A percentile compares a stretch with the other conserved stretches of the same genome.
Conservation (phyloP, 1,140 invertebrate genomes). For the Sycobia sp. region DNA sequence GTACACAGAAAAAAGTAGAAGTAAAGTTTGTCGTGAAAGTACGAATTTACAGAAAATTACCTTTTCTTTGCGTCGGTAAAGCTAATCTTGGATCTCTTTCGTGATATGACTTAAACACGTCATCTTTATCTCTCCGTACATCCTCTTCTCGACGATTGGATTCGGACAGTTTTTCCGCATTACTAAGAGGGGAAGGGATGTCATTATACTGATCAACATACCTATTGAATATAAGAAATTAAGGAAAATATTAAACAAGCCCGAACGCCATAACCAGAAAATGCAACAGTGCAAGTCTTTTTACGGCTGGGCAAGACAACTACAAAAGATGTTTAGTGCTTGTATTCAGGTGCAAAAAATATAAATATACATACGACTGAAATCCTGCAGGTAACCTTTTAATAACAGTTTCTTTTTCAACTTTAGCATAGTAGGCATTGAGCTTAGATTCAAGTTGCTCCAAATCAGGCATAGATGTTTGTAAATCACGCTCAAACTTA, state of each 20-base stretch:
- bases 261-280: constrained; percentile 4
- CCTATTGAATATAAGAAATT: constrained; percentile 55
- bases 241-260: constrained; percentile 3
- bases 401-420: constrained; percentile 71
- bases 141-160: constrained; percentile 56
- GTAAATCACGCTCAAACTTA: constrained; percentile 67
- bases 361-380: constrained; percentile 17
- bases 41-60: constrained; percentile 35
- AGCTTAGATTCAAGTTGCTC: constrained; percentile 79
- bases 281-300: constrained; percentile 1
- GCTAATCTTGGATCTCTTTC: constrained; percentile 53
- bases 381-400: constrained; percentile 54
- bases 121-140: constrained; percentile 54
- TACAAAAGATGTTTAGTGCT: background rate
- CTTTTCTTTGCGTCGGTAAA: constrained; percentile 55
- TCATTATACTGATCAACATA: constrained; percentile 61
- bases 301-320: background rate
- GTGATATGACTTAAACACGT: constrained; percentile 55
- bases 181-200: constrained; percentile 61
- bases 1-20: constrained; percentile 11
- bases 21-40: background rate
- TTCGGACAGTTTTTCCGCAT: constrained; percentile 57
- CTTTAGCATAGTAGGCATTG: constrained; percentile 77
- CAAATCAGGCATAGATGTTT: constrained; percentile 69
- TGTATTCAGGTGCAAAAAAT: background rate